phyloP scores from a whole-genome alignment of 2,113 vertebrate genomes.

The Copsychus sechellarum region DNA sequence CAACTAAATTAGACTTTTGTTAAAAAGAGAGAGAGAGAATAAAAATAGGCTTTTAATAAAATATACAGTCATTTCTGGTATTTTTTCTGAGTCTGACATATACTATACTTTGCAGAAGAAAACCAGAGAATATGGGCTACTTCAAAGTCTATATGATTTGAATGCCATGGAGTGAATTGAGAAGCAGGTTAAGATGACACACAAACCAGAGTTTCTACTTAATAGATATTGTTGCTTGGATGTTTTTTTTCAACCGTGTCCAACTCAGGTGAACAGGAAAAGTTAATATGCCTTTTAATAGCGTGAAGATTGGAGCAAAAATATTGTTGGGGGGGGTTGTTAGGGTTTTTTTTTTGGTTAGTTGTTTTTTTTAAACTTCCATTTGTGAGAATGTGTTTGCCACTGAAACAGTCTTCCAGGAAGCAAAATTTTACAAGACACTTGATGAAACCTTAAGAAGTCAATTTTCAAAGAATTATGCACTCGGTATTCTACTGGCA shows the following conservation, averaged over 20 bases:
- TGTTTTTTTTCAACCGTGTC: neutral
- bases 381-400: neutral
- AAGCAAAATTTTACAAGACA: neutral
- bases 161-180: neutral
- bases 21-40: conserved; percentile 39
- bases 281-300: neutral
- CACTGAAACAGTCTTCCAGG: neutral
- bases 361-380: neutral
- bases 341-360: rapidly evolving
- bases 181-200: neutral
- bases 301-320: neutral
- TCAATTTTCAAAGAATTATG: neutral
- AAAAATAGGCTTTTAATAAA: conserved; percentile 73
- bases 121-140: neutral
- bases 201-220: neutral
- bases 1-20: conserved; percentile 77
- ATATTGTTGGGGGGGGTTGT: neutral
- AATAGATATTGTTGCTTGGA: neutral
- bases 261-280: neutral
- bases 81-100: conserved; percentile 32
- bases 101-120: neutral
- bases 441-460: neutral
- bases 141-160: neutral
- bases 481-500: neutral
- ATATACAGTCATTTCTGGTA: conserved; percentile 65